These are phyloP conservation scores for Grammomys surdaster DNA, from an alignment of 2,113 vertebrate genomes.

Conservation along the genomic window DNA sequence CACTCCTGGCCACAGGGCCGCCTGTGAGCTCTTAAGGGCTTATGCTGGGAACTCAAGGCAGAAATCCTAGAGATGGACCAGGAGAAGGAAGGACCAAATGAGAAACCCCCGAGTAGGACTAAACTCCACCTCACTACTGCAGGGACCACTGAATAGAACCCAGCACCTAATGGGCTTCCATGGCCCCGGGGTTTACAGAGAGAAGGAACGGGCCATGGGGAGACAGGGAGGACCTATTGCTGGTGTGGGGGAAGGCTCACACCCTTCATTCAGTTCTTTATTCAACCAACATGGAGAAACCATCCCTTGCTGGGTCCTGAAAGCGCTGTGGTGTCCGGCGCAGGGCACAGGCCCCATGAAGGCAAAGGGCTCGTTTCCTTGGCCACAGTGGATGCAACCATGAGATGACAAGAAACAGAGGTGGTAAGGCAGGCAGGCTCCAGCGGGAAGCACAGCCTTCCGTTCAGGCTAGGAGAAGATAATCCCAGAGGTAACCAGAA, in stretches of 20 bases:
- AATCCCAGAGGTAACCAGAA: conserved; percentile 27
- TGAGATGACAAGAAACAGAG: background rate
- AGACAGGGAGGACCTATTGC: background rate
- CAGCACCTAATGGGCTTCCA: background rate
- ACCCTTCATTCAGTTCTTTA: background rate
- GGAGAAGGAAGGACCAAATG: background rate
- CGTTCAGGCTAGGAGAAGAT: background rate
- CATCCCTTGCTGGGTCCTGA: background rate
- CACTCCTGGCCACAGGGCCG: background rate
- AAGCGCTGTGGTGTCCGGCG: background rate
- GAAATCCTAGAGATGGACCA: rapidly evolving
- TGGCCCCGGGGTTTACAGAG: background rate
- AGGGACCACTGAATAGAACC: no score
- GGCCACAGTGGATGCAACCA: background rate
- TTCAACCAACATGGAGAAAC: background rate
- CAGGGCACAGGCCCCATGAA: background rate
- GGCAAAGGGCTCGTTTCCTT: background rate
- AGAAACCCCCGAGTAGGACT: background rate
- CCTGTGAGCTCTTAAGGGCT: background rate
- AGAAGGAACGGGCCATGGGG: background rate
- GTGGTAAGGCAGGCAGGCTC: background rate
- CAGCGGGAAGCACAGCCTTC: background rate
- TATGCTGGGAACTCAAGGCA: background rate
- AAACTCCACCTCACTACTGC: background rate
- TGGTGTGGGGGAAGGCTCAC: background rate